Base-by-base conservation (phyloP, 1,140 invertebrate genomes). In the Cyphomyrmex costatus region DNA sequence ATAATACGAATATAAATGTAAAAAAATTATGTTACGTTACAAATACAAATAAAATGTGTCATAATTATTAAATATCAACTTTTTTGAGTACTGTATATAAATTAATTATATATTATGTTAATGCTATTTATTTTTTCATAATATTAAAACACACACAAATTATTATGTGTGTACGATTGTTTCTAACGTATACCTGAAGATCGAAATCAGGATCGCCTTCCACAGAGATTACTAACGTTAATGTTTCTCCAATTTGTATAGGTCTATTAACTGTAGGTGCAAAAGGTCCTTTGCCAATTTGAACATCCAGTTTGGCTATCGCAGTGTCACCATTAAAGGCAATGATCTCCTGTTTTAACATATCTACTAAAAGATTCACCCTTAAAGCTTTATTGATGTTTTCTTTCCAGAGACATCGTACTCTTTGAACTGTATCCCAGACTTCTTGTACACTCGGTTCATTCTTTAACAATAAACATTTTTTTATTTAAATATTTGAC, bases 281-380 rank as follows among this genome's bases (percentile, higher is more conserved):
- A 92, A 98, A 97, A 1, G 98, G 97, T 83, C 98, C 98, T 92
- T 96, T 96, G 4, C 98, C 98, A 53, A 96, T 94, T 94, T 98
- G 97, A 66, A 98, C 97, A 88, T 98, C 97, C 56, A 98, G 94
- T 89, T 96, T 96, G 4, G 97, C 97, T 89, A 97, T 97, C 0
- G 97, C 97, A 6, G 97, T 98, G 87, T 98, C 97, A 3, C 97
- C 98, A 88, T 97, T 97, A 93, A 98, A 98, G 27, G 97, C 97
- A 24, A 98, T 97, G n/a, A 97, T 97, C 90, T 98, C 97, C 92
- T 97, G 97, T 85, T 97, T 97, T 70, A 98, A 93, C 96, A 98
- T 97, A 30, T 97, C 97, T 1, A 98, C 97, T 65, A 96, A 97
- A 10, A 98, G 94, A 4, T 97, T 97, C 1, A 97, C 97, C 0